Evolutionary conservation across 2,888 invertebrate genomes (phyloP), one percentile per base, ranked within the genome.

Genomic region (Pollenia labialis): DNA sequence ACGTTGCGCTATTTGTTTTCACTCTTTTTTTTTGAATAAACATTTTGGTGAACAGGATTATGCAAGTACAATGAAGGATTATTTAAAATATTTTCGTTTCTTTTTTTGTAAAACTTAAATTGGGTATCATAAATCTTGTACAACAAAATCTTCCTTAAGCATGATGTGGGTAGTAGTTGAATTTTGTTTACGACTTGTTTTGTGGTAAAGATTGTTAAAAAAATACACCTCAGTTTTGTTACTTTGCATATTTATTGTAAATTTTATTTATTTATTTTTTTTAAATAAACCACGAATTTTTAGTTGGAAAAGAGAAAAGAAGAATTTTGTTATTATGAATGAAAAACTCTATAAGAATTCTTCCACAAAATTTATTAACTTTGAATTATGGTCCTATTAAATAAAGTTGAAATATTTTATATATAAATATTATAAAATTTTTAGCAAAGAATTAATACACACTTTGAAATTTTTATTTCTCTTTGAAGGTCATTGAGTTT

Each of bases 51-150:
- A 58, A 58, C 56, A 46, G 52, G 74, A 68, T 80, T 74, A 58
- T n/a, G 18, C 32, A 40, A 72, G 40, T 48, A 48, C 52, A 12
- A 60, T 62, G 44, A 32, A 52, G 46, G 69, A 56, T 74, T 74
- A 56, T 64, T 69, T 60, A 58, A 52, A 48, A 60, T 18, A 44
- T 32, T n/a, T 56, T 32, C 10, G 12, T 11, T 9, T 23, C 18
- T 40, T 23, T n/a, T 50, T 14, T 60, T 60, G 52, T 44, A 18
- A 66, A 74, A 32, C 11, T 50, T 42, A 62, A 77, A 77, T 16
- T 50, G 54, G 40, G 77, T 23, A 48, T 71, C 54, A 77, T 76
- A 83, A 83, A 64, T 83, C 44, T 14, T 16, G 69, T 54, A 10
- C 14, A 69, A 42, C 11, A 71, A 76, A 62, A 58, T 64, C 62